phyloP scores from a whole-genome alignment of 1,140 invertebrate genomes.

The Gonatopus flavifemur region DNA sequence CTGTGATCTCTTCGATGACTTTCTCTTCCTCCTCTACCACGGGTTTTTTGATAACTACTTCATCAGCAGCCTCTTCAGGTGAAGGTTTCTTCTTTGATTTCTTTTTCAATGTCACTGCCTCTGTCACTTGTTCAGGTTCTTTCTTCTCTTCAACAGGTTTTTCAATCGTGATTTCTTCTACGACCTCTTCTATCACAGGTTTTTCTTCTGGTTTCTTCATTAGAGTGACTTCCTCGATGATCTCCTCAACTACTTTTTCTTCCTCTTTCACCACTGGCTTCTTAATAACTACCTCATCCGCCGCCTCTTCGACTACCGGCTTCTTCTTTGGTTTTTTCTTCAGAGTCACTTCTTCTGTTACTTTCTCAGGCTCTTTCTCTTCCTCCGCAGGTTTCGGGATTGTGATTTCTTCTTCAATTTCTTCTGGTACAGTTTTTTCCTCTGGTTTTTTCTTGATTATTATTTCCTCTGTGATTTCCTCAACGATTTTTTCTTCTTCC shows the following conservation, averaged over 20 bases:
- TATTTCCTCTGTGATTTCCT: constrained; percentile 29
- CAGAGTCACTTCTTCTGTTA: constrained; percentile 25
- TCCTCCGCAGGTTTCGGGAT: neutral
- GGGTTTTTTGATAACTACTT: constrained; percentile 46
- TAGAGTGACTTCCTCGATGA: constrained; percentile 36
- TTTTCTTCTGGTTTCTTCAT: constrained; percentile 47
- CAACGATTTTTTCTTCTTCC: constrained; percentile 24
- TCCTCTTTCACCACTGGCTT: constrained; percentile 25
- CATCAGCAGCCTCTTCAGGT: constrained; percentile 41
- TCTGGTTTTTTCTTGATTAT: constrained; percentile 5
- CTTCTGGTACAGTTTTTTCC: constrained; percentile 13
- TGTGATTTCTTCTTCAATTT: constrained; percentile 13
- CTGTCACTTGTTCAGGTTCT: constrained; percentile 27
- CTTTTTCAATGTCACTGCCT: constrained; percentile 37
- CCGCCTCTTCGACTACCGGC: constrained; percentile 33
- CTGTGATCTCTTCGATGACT: constrained; percentile 39
- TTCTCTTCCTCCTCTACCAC: constrained; percentile 25
- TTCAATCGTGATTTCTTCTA: constrained; percentile 43
- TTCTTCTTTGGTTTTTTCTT: constrained; percentile 40
- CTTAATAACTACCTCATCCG: constrained; percentile 37
- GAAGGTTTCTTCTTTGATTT: constrained; percentile 53
- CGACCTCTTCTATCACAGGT: constrained; percentile 20
- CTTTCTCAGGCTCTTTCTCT: constrained; percentile 27
- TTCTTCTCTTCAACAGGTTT: constrained; percentile 33
- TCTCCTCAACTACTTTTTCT: constrained; percentile 30